A percentile compares a stretch with the other conserved stretches of the same genome.
Evolutionary conservation across 2,113 vertebrate genomes (phyloP).

Genomic region (Channa argus): DNA sequence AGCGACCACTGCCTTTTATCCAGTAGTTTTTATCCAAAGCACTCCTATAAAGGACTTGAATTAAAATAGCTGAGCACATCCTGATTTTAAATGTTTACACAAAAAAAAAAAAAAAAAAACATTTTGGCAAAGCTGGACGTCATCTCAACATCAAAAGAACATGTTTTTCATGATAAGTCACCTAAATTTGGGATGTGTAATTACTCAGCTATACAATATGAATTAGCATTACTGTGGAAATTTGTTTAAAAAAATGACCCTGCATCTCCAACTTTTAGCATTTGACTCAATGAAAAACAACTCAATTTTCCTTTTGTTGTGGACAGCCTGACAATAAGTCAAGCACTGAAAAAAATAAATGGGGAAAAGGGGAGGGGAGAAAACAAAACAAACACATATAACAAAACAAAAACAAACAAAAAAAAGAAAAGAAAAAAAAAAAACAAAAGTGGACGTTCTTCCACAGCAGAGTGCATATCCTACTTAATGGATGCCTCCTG

Average conservation of each 20-base stretch:
- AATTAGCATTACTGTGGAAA: conserved; percentile 23
- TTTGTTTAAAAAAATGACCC: conserved; percentile 43
- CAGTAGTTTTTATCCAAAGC: conserved; percentile 20
- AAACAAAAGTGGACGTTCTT: conserved; percentile 51
- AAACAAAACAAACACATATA: conserved; percentile 6
- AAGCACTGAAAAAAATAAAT: conserved; percentile 38
- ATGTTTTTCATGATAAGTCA: conserved; percentile 14
- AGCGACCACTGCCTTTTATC: conserved; percentile 5
- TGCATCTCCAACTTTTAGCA: conserved; percentile 39
- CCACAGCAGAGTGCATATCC: conserved; percentile 39
- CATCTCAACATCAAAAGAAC: conserved; percentile 21
- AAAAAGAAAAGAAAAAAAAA: conserved; percentile 55
- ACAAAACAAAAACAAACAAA: conserved; percentile 53
- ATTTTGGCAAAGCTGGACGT: conserved; percentile 51
- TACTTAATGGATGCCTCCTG: conserved; percentile 75
- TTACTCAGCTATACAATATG: conserved; percentile 46
- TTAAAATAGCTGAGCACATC: conserved; percentile 43
- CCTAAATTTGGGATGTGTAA: conserved; percentile 29
- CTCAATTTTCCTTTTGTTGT: not conserved
- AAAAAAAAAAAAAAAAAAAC: not conserved
- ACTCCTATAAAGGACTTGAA: conserved; percentile 3
- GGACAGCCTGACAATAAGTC: conserved; percentile 42
- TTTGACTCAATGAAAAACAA: conserved; percentile 25
- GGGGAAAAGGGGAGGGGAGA: not conserved
- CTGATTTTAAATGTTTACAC: conserved; percentile 43